These are phyloP conservation scores for Galerucella pusilla DNA, from an alignment of 2,888 invertebrate genomes.

Conservation along the genomic window DNA sequence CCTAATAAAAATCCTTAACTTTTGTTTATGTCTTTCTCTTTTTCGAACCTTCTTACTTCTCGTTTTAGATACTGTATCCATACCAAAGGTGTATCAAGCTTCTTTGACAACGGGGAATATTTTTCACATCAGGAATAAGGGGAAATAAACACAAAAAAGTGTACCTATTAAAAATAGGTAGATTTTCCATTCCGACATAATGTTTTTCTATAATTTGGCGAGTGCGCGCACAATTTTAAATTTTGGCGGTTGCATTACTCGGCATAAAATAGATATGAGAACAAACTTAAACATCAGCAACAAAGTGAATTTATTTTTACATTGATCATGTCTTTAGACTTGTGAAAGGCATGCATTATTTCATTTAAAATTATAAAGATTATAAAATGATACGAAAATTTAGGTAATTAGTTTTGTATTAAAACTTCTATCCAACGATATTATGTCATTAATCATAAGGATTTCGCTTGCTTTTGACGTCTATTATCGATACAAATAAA, in stretches of 20 bases:
- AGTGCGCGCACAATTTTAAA: no score
- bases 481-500: background rate
- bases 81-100: conserved; percentile 14
- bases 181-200: no score
- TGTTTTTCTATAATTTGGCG: no score
- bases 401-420: background rate
- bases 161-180: no score
- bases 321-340: background rate
- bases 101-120: background rate
- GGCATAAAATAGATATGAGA: no score
- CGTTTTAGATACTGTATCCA: conserved; percentile 38
- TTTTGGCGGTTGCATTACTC: no score
- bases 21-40: conserved; percentile 40
- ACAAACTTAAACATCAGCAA: background rate
- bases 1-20: conserved; percentile 40
- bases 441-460: background rate
- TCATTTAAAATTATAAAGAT: background rate
- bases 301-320: background rate
- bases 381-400: background rate
- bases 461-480: background rate
- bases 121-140: background rate
- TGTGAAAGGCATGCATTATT: background rate
- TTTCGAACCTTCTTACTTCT: conserved; percentile 33
- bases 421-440: background rate
- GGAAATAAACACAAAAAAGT: no score